These are phyloP conservation scores for Adelges cooleyi DNA, from an alignment of 1,140 invertebrate species.

Conservation along the genomic window DNA sequence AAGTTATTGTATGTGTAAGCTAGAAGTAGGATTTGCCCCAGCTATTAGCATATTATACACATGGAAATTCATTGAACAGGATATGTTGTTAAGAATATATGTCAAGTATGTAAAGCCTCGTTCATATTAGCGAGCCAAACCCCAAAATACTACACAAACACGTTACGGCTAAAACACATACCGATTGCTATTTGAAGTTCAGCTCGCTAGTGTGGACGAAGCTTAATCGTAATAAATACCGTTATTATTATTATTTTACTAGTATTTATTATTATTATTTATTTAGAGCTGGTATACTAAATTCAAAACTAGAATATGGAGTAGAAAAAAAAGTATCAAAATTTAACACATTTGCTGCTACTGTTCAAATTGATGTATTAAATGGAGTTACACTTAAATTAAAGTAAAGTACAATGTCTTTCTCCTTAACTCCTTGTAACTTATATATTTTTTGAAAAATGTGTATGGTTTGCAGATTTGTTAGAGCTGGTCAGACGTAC, in stretches of 20 bases:
- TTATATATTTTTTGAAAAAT: too few relatives aligned
- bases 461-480: slow-evolving; percentile 48
- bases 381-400: slow-evolving; percentile 78
- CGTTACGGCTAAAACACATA: too few relatives aligned
- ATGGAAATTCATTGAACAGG: slow-evolving; percentile 61
- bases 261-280: slow-evolving; percentile 32
- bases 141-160: too few relatives aligned
- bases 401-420: slow-evolving; percentile 51
- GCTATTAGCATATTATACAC: slow-evolving; percentile 36
- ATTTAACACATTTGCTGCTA: slow-evolving; percentile 74
- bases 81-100: slow-evolving; percentile 60
- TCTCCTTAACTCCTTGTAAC: background rate
- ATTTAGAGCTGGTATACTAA: slow-evolving; percentile 70
- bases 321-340: slow-evolving; percentile 85
- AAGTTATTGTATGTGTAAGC: slow-evolving; percentile 26
- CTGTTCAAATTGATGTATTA: slow-evolving; percentile 69
- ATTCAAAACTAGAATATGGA: slow-evolving; percentile 75
- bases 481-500: slow-evolving; percentile 76
- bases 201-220: too few relatives aligned
- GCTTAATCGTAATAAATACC: background rate
- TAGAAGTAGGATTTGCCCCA: slow-evolving; percentile 21
- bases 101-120: slow-evolving; percentile 56
- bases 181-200: too few relatives aligned
- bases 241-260: slow-evolving; percentile 30
- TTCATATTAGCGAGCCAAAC: too few relatives aligned